phyloP scores from a whole-genome alignment of 2,113 vertebrate genomes.

The Percina caprodes region DNA sequence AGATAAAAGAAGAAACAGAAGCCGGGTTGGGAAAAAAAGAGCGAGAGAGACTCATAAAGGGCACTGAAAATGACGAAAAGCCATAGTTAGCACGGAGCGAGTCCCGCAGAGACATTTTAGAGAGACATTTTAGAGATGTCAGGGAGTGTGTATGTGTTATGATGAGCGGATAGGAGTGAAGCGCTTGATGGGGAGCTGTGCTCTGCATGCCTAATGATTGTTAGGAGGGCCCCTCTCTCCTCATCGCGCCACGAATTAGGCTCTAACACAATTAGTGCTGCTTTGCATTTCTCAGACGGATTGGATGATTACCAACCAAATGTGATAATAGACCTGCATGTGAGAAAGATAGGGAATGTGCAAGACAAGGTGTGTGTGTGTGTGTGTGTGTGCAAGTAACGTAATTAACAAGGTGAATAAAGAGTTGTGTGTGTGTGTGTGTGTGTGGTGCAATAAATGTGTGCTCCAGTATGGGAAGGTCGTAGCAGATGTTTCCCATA shows the following conservation, averaged over 20 bases:
- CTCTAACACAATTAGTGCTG: constrained; percentile 81
- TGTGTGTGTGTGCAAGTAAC: constrained; percentile 38
- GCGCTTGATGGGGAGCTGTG: constrained; percentile 70
- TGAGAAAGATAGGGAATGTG: constrained; percentile 64
- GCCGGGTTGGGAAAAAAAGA: constrained; percentile 1
- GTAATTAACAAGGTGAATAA: constrained; percentile 62
- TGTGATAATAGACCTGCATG: constrained; percentile 77
- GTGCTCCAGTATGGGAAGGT: constrained; percentile 55
- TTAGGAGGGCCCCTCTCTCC: constrained; percentile 73
- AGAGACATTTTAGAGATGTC: constrained; percentile 74
- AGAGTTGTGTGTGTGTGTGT: constrained; percentile 35
- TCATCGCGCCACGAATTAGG: constrained; percentile 72
- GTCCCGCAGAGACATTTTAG: constrained; percentile 70
- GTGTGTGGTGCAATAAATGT: constrained; percentile 13
- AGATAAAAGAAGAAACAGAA: constrained; percentile 59
- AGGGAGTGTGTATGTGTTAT: constrained; percentile 66
- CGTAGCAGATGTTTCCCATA: constrained; percentile 51
- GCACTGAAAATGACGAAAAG: constrained; percentile 59
- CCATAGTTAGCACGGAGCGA: constrained; percentile 58
- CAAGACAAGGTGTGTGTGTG: neutral
- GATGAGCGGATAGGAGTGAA: constrained; percentile 71
- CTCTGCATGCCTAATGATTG: constrained; percentile 79
- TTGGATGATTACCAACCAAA: constrained; percentile 81
- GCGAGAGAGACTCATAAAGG: constrained; percentile 40
- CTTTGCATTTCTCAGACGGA: constrained; percentile 82